Conservation (phyloP, 2,888 invertebrate species). For the Clivina fossor region DNA sequence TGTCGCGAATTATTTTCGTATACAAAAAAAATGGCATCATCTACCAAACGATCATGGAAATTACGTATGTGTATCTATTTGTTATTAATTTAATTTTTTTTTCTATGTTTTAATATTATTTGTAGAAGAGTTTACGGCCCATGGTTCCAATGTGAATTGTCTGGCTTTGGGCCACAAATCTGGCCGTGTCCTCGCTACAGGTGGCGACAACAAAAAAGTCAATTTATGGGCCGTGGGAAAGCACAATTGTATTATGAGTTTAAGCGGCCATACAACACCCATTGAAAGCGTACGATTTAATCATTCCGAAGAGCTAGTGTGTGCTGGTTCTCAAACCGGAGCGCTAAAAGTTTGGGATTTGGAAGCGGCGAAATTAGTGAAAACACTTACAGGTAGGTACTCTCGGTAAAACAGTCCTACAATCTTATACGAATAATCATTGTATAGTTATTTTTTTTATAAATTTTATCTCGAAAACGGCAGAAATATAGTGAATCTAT, state of each 20-base stretch:
- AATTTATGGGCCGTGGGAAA: constrained; percentile 97
- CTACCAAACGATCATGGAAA: constrained; percentile 74
- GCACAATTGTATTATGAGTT: constrained; percentile 92
- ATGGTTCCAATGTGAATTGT: constrained; percentile 84
- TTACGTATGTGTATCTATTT: constrained; percentile 65
- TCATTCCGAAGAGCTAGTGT: constrained; percentile 90
- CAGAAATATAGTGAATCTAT: too few relatives aligned
- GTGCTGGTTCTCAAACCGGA: constrained; percentile 92
- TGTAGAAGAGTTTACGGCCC: constrained; percentile 85
- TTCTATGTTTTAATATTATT: too few relatives aligned
- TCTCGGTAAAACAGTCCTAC: too few relatives aligned
- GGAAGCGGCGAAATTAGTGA: constrained; percentile 87
- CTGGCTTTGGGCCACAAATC: constrained; percentile 88
- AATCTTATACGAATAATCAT: too few relatives aligned
- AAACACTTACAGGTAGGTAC: constrained; percentile 86
- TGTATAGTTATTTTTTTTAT: too few relatives aligned
- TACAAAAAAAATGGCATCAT: constrained; percentile 48
- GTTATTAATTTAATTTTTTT: too few relatives aligned
- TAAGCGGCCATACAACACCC: constrained; percentile 91
- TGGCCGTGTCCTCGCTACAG: constrained; percentile 87
- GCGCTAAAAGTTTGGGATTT: constrained; percentile 95
- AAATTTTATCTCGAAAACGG: too few relatives aligned
- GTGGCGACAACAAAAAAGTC: constrained; percentile 96
- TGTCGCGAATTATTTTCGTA: constrained; percentile 16
- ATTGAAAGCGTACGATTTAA: constrained; percentile 95